Evolutionary conservation across 2,797 vertebrate species (phyloP), one percentile per base, ranked within the genome.

Genomic region (Chelon labrosus): DNA sequence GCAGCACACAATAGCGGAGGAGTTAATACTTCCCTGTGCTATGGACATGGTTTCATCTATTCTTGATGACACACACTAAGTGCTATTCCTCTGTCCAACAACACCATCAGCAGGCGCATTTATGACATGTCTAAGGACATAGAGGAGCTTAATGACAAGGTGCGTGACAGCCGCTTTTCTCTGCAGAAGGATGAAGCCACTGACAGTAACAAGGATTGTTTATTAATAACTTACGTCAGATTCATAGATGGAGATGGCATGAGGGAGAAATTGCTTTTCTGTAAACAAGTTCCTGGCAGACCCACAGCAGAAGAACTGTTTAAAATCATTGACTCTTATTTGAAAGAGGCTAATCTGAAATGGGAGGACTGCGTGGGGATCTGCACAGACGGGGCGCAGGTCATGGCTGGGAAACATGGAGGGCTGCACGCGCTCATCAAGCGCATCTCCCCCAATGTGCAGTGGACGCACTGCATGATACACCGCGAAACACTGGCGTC

Each of bases 121-220:
- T 27, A 27, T 27, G 27, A 27, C 27, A 27, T 27, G 27, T 27
- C 27, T 3, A 27, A 27, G 27, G 27, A 27, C 27, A 27, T 27
- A 27, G 27, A 27, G 27, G 27, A 27, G 27, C 27, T 27, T 27
- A 2, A 27, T 27, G 27, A 27, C 2, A 27, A 27, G 27, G 27
- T 27, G 27, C 27, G 27, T 27, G 27, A 27, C 27, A 27, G 27
- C 27, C 2, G 27, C 27, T 27, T 27, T 27, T 27, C 27, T 27
- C 27, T 27, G 27, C 27, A 27, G 27, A 27, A 3, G 27, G 27
- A 27, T 27, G 27, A 27, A 27, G 27, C 27, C 27, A 27, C 74
- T 56, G 65, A 77, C 65, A 51, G 58, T 50, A 47, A 77, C 58
- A 77, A 69, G 42, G 57, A 71, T 61, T 75, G 65, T 61, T 62